Conservation (phyloP, 2,888 invertebrate species). For the Heliconius ismenius region DNA sequence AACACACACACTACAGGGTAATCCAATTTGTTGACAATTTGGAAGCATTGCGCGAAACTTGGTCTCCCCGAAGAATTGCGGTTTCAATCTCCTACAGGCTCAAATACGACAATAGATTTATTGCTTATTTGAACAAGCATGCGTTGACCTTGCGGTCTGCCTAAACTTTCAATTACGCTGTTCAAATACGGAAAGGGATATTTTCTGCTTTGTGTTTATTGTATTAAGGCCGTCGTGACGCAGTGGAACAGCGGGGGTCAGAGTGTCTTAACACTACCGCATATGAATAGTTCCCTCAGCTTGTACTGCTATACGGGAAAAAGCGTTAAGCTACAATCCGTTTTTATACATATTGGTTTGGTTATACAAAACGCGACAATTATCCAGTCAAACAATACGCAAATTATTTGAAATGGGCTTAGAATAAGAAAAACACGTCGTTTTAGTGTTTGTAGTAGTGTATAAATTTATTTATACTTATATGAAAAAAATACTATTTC, state of each 20-base stretch:
- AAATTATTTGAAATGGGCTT: no score
- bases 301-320: not conserved
- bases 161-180: slow-evolving; percentile 38
- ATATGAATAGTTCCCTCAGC: not conserved
- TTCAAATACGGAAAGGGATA: slow-evolving; percentile 29
- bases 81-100: slow-evolving; percentile 32
- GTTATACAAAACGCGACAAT: no score
- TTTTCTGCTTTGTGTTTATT: slow-evolving; percentile 10
- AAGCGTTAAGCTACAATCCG: not conserved
- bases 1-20: not conserved
- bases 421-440: no score
- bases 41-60: slow-evolving; percentile 30
- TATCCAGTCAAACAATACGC: no score
- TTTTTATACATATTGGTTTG: no score
- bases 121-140: slow-evolving; percentile 39
- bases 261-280: not conserved
- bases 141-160: slow-evolving; percentile 31
- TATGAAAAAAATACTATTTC: no score
- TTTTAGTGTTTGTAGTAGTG: no score
- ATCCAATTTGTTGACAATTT: slow-evolving; percentile 36
- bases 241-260: no score
- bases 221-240: not conserved
- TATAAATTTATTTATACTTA: no score
- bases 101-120: slow-evolving; percentile 35
- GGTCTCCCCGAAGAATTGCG: slow-evolving; percentile 36